These are phyloP conservation scores for Dolichotis patagonum DNA, from an alignment of 2,113 vertebrate species.

Conservation along the genomic window DNA sequence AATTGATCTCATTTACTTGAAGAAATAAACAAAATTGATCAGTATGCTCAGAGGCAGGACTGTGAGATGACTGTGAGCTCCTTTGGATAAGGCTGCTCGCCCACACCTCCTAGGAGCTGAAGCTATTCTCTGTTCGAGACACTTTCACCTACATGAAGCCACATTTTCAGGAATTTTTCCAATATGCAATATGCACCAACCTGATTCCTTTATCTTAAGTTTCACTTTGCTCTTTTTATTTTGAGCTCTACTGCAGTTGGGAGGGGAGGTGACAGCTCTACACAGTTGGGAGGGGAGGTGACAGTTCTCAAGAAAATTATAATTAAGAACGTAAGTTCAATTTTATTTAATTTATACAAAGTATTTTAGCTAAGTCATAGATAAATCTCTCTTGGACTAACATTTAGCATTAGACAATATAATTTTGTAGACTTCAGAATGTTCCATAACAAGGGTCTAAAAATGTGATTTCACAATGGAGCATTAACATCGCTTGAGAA, in stretches of 20 bases:
- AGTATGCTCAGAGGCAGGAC: neutral
- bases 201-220: neutral
- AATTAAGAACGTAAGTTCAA: neutral
- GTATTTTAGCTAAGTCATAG: neutral
- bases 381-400: neutral
- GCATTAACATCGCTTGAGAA: neutral
- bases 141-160: neutral
- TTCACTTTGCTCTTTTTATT: neutral
- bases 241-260: neutral
- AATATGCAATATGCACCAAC: neutral
- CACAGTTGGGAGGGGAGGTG: neutral
- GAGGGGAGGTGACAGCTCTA: neutral
- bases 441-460: neutral
- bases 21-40: constrained; percentile 18
- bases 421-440: neutral
- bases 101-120: neutral
- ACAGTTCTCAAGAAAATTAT: neutral
- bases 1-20: constrained; percentile 49
- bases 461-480: neutral
- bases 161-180: neutral
- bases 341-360: neutral
- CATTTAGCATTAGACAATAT: neutral
- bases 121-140: neutral
- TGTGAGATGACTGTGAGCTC: neutral
- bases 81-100: neutral